Base-by-base conservation (phyloP, 2,113 vertebrate species). In the Neolamprologus devosi region DNA sequence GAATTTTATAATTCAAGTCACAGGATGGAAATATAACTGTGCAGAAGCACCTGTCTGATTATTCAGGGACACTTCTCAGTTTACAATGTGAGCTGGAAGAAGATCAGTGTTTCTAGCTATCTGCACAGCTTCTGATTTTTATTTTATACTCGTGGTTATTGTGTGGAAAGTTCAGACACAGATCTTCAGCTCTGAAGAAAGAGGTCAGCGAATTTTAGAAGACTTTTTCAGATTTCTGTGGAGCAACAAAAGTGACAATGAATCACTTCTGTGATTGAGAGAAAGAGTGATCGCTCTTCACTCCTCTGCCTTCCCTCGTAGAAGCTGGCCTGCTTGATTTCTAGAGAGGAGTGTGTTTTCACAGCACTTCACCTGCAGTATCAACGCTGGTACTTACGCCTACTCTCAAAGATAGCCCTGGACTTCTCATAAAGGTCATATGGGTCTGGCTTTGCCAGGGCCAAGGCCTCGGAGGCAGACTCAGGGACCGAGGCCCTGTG, bases 351-450 rank as follows among this genome's bases (percentile, higher is more conserved):
- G 81, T 21, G 84, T 53, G 84, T 88, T 79, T 73, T 68, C 51
- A 79, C 28, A 78, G 42, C 70, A 78, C 16, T 47, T 75, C 70
- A 75, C 81, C 92, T 73, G 88, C 85, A 84, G 28, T 5, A 19
- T n/a, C 28, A 53, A 57, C 65, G 51, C 88, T 9, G 85, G 94
- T 98, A 99, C 98, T 99, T 98, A 99, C 99, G 98, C 98, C 98
- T 99, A 98, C 97, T 99, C 97, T 99, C 98, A 98, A 98, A 99
- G 97, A 99, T 97, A 96, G 97, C 97, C 96, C 98, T 97, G 93
- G 98, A 99, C 97, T 98, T 98, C 96, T 99, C 98, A 95, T 98
- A 99, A 94, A 99, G 97, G 96, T 98, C 98, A 85, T 97, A 99
- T 8, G 98, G 98, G 94, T 99, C 98, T 80, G 99, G 97, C 96